phyloP scores from a whole-genome alignment of 2,888 invertebrate species.

The Lathronympha strigana region DNA sequence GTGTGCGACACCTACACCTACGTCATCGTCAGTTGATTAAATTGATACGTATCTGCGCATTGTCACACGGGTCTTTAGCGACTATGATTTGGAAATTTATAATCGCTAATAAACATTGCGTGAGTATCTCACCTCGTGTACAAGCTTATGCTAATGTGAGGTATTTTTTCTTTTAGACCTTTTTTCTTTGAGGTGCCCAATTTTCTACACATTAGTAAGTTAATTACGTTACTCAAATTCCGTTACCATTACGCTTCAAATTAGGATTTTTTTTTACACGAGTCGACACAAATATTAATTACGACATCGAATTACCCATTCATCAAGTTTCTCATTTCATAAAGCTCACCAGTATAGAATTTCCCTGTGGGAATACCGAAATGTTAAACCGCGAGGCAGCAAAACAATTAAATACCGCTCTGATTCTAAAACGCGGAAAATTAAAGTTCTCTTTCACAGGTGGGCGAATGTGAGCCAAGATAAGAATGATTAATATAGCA shows the following conservation, averaged over 20 bases:
- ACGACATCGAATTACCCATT: not conserved
- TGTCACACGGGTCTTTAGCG: not conserved
- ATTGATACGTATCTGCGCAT: not conserved
- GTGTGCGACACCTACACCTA: not conserved
- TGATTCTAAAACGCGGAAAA: slow-evolving; percentile 16
- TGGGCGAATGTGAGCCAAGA: slow-evolving; percentile 7
- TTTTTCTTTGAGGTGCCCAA: not conserved
- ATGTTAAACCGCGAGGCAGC: slow-evolving; percentile 1
- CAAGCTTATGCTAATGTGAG: not conserved
- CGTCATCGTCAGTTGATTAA: not conserved
- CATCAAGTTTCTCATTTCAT: not conserved
- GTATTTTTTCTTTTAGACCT: not conserved
- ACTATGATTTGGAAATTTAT: not conserved
- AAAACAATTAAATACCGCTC: slow-evolving; percentile 11
- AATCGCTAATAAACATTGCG: not conserved
- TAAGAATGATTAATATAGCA: not conserved
- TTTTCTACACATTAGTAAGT: not conserved
- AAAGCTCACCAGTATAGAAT: not conserved
- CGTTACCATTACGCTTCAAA: not conserved
- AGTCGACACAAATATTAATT: not conserved
- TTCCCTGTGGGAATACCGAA: slow-evolving; percentile 29
- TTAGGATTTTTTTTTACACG: not conserved
- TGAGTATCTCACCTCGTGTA: not conserved
- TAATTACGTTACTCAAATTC: not conserved
- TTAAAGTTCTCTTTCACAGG: slow-evolving; percentile 1